These are phyloP conservation scores for Dione juno DNA, from an alignment of 2,888 invertebrate genomes.

Conservation along the genomic window DNA sequence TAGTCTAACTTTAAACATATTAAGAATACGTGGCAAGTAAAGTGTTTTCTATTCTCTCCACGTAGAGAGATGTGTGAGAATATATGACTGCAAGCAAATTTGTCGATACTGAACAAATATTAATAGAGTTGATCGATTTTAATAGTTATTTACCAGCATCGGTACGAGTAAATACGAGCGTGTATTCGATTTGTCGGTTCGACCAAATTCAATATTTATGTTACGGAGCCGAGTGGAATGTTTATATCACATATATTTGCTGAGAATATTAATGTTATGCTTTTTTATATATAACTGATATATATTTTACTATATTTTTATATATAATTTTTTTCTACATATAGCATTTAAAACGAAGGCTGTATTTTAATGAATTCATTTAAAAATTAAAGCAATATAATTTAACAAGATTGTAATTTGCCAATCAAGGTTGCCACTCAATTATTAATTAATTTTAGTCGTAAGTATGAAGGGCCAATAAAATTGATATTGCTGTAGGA, in stretches of 20 bases:
- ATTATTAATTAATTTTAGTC: background rate
- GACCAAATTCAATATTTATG: conserved; percentile 47
- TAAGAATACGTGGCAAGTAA: background rate
- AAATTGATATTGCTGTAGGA: background rate
- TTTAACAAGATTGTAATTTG: background rate
- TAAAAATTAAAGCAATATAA: background rate
- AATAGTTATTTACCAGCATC: conserved; percentile 50
- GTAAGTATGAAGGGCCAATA: background rate
- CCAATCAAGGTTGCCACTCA: background rate
- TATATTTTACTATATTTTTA: background rate
- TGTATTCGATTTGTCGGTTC: conserved; percentile 46
- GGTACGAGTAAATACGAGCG: conserved; percentile 49
- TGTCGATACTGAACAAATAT: conserved; percentile 51
- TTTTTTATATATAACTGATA: background rate
- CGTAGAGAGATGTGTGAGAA: background rate
- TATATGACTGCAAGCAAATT: conserved; percentile 28
- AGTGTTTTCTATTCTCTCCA: background rate
- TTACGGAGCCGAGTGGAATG: conserved; percentile 35
- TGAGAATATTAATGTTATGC: conserved; percentile 12
- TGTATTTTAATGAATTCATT: background rate
- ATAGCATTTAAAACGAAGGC: background rate
- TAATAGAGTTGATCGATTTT: conserved; percentile 55
- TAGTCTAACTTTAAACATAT: background rate
- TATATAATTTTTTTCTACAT: background rate
- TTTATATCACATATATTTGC: conserved; percentile 20